Evolutionary conservation across 2,888 invertebrate genomes (phyloP), one percentile per base, ranked within the genome.

Genomic region (Microctonus brassicae): DNA sequence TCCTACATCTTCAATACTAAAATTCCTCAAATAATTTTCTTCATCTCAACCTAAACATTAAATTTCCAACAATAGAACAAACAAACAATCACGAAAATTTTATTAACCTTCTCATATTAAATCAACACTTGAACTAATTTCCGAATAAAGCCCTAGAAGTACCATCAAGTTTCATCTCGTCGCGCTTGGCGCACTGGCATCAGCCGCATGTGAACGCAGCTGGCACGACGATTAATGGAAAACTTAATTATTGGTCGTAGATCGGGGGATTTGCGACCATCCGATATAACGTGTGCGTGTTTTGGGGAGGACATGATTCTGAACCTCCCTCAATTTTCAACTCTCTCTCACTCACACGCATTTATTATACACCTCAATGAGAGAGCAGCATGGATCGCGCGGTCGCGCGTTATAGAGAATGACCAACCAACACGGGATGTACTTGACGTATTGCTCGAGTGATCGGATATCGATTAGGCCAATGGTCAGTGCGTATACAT

Each of bases 391-490:
- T 26, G 70, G 72, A 72, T 71, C 69, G 74, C 71, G 69, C 71
- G 68, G 69, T 75, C 69, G 68, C 67, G 64, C 33, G 47, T 68
- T 33, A 73, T 72, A 62, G 76, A 77, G 77, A 76, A 77, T 73
- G 77, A 76, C 73, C 76, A 70, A 65, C 66, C 58, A 68, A 81
- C 82, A 79, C 72, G 79, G 84, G 83, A 82, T 84, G 84, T 82
- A 84, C 82, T 84, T 85, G 84, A 85, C 84, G 85, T 83, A 85
- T 85, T 80, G 82, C 80, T 80, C 80, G 81, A 84, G 81, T 82
- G 83, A 85, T 85, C 84, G 84, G 79, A 84, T 85, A 85, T 85
- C 84, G 83, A 85, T 85, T 85, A 85, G 81, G 77, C 78, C 75
- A 77, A 77, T 76, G 76, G 73, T 73, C 57, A 36, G 42, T 47